These are phyloP conservation scores for Xestia c-nigrum DNA, from an alignment of 2,888 invertebrate species.

Conservation along the genomic window DNA sequence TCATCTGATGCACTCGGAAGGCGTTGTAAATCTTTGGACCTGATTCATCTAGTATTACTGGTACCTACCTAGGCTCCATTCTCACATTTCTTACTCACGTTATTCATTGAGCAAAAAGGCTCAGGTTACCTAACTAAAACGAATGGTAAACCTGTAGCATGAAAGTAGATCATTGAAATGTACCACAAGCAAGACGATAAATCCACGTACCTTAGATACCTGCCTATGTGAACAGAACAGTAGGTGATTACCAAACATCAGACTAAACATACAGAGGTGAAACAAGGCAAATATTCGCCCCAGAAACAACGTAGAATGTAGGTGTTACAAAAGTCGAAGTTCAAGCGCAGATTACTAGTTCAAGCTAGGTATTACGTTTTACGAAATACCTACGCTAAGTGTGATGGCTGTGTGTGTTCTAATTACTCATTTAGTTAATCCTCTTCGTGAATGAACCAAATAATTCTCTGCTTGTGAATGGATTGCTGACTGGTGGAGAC, in stretches of 20 bases:
- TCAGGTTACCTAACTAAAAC: constrained; percentile 49
- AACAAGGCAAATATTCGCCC: constrained; percentile 10
- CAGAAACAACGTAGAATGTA: neutral
- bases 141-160: constrained; percentile 34
- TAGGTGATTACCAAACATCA: constrained; percentile 22
- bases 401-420: neutral
- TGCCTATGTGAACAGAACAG: neutral
- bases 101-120: constrained; percentile 57
- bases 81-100: constrained; percentile 63
- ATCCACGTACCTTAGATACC: neutral
- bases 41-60: constrained; percentile 19
- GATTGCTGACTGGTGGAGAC: neutral
- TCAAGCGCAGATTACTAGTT: constrained; percentile 45
- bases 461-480: constrained; percentile 16
- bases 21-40: constrained; percentile 18
- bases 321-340: constrained; percentile 28
- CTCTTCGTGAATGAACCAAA: constrained; percentile 41
- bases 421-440: constrained; percentile 31
- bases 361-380: constrained; percentile 31
- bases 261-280: constrained; percentile 1
- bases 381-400: constrained; percentile 15
- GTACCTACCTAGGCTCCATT: no score
- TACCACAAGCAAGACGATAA: constrained; percentile 18
- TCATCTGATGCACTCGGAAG: neutral
- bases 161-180: constrained; percentile 56